A percentile compares a stretch with the other conserved stretches of the same genome.
phyloP scores from a whole-genome alignment of 2,888 invertebrate genomes.

The Nomada goodeniana region DNA sequence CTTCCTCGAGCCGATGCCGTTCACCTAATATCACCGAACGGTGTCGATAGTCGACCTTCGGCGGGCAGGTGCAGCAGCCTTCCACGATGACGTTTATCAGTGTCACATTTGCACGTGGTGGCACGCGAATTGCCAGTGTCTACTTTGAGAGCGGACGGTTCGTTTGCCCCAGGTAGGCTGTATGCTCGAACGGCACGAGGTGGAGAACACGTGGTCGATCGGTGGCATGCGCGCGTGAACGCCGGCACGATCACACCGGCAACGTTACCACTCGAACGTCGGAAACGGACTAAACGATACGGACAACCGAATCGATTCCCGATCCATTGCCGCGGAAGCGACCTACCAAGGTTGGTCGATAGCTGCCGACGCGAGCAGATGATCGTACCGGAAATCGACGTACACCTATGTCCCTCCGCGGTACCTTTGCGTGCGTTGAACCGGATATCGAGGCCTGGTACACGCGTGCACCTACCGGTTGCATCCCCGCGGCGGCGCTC shows the following conservation, averaged over 20 bases:
- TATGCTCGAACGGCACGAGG: not conserved
- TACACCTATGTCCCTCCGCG: not conserved
- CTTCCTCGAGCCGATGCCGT: slow-evolving; percentile 2
- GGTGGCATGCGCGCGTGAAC: slow-evolving; percentile 1
- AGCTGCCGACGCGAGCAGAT: not conserved
- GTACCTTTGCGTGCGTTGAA: not conserved
- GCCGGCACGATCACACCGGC: not conserved
- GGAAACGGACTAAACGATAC: slow-evolving; percentile 4
- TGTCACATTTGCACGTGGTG: slow-evolving; percentile 12
- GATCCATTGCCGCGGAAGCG: slow-evolving; percentile 5
- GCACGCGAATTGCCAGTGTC: not conserved
- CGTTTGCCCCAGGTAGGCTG: not conserved
- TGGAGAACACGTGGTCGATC: slow-evolving; percentile 38
- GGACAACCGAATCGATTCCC: not conserved
- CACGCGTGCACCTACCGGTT: not conserved
- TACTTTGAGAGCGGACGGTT: no score
- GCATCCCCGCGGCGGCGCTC: slow-evolving; percentile 3
- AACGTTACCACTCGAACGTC: slow-evolving; percentile 14
- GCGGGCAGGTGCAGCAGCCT: not conserved
- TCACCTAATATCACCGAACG: slow-evolving; percentile 11
- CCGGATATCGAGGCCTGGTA: not conserved
- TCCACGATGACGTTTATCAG: slow-evolving; percentile 9
- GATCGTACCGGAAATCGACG: not conserved
- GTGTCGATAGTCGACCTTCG: slow-evolving; percentile 22
- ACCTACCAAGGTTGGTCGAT: not conserved